Conservation (phyloP, 2,888 invertebrate genomes). For the Lathronympha strigana region DNA sequence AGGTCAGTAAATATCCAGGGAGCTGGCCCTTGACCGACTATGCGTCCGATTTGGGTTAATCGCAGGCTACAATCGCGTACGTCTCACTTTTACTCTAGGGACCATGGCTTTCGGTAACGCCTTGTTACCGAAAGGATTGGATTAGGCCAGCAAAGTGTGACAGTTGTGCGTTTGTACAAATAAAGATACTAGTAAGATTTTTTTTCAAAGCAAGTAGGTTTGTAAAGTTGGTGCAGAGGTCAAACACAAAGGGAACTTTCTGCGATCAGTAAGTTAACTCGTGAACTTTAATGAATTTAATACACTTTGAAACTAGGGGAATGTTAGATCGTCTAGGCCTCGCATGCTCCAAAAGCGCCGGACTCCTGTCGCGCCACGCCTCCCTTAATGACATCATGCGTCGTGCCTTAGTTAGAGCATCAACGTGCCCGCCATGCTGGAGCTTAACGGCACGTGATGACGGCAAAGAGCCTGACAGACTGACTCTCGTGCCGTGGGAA, state of each 20-base stretch:
- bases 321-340: too few relatives aligned
- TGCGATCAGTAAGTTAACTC: neutral
- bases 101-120: neutral
- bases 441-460: too few relatives aligned
- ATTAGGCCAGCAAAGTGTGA: neutral
- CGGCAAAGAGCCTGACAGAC: too few relatives aligned
- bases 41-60: constrained; percentile 18
- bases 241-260: neutral
- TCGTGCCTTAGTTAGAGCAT: too few relatives aligned
- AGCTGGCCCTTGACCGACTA: constrained; percentile 11
- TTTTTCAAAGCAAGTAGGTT: too few relatives aligned
- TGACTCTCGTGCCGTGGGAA: too few relatives aligned
- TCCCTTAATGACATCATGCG: too few relatives aligned
- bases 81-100: constrained; percentile 9
- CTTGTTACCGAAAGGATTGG: neutral
- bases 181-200: neutral
- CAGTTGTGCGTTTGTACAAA: neutral
- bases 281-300: too few relatives aligned
- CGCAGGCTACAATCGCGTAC: neutral
- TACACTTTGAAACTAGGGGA: too few relatives aligned
- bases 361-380: too few relatives aligned
- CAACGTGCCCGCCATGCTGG: too few relatives aligned
- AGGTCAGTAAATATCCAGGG: constrained; percentile 8
- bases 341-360: too few relatives aligned
- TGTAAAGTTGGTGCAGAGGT: neutral